Evolutionary conservation across 2,113 vertebrate species (phyloP), one percentile per base, ranked within the genome.

Genomic region (Taxidea taxus): DNA sequence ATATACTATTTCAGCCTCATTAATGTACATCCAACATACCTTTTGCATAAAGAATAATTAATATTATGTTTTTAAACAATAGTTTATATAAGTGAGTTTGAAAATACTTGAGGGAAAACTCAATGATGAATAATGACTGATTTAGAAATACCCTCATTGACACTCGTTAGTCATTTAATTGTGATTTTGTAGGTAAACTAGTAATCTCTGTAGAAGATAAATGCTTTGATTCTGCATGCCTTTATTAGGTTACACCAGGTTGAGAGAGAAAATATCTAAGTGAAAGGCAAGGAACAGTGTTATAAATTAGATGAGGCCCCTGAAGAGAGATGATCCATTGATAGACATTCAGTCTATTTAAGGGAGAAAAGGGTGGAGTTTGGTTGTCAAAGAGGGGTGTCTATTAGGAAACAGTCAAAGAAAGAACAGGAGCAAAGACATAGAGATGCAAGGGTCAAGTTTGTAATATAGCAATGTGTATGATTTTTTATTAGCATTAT

Each of bases 81-180:
- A 68, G 37, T n/a, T 75, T 94, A 5, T 29, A 68, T 15, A 27
- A 31, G 14, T 74, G 34, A 31, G 23, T 78, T 84, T 84, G 37
- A 66, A 81, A 93, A 92, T 78, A 87, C 27, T 39, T 81, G 86
- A 94, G 31, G 82, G 60, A 64, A 92, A 97, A 90, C 15, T 51
- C 12, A n/a, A 78, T 78, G 49, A n/a, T 66, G 93, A 91, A 82
- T 2, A 91, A 62, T 88, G 27, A 84, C 49, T 58, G 47, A 49
- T 87, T 96, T 84, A 2, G 31, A 86, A 80, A 68, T 66, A 66
- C 15, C 31, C 64, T n/a, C 64, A 66, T 60, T 68, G 23, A 72
- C 27, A 82, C 7, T n/a, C 20, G 3, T 85, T 90, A 56, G 62
- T 74, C 74, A 80, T 84, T 66, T 62, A 39, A n/a, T 23, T 66